Evolutionary conservation across 2,888 invertebrate genomes (phyloP), one percentile per base, ranked within the genome.

Genomic region (Willowsia nigromaculata): DNA sequence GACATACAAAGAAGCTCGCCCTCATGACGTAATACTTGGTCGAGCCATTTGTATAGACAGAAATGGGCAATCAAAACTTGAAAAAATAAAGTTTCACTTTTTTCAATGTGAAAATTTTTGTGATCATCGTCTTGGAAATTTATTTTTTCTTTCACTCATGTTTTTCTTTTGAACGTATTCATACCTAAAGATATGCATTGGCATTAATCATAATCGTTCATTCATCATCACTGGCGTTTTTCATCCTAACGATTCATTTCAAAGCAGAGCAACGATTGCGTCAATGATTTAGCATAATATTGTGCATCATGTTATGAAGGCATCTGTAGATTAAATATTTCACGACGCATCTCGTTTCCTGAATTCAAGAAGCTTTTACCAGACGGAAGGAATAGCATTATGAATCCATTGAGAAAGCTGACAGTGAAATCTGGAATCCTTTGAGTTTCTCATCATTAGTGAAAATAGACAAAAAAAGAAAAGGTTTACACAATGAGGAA

Each of bases 21-120:
- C 89, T 78, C 88, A 76, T 82, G 83, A 88, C 83, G 88, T 88
- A 76, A 76, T 62, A 65, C 56, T 71, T 81, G 85, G 89, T 85
- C 83, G 90, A 90, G 92, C 91, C 90, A 91, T 92, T 92, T 92
- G 92, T 92, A 92, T 91, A 90, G 91, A 92, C 85, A 91, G 82
- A 91, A 91, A 91, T 91, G 92, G 92, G 93, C 93, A 93, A 93
- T 93, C 93, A 93, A 91, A 91, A 90, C 90, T 89, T 91, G 74
- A 92, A 90, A 88, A 91, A 92, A 91, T 91, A 91, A 92, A 93
- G 91, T 92, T 92, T 93, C 91, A 92, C 92, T 90, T 92, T 92
- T n/a, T 93, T 91, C 92, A 92, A 90, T 91, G 91, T 88, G 90
- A 91, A 91, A 65, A 47, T 33, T 6, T 78, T 53, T 56, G 74